Evolutionary conservation across 2,888 invertebrate species (phyloP).

Genomic region (Thecocarcelia acutangulata): DNA sequence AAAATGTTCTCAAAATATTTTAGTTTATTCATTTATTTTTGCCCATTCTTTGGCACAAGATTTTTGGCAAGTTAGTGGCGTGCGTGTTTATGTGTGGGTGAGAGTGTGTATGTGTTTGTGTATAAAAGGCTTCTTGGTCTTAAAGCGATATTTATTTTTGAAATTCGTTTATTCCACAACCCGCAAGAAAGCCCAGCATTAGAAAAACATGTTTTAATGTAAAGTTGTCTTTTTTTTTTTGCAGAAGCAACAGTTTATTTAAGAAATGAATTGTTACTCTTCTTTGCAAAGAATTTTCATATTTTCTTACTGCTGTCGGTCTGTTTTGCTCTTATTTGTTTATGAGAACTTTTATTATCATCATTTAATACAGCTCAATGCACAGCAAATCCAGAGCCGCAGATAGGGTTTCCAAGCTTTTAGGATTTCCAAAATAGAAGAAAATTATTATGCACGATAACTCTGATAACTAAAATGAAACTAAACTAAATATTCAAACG

Average conservation of each 20-base stretch:
- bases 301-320: too few relatives aligned
- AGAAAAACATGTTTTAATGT: too few relatives aligned
- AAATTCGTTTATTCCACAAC: too few relatives aligned
- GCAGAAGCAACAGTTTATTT: constrained; percentile 72
- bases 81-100: not conserved
- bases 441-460: too few relatives aligned
- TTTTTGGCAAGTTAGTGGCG: constrained; percentile 20
- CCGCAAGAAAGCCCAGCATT: too few relatives aligned
- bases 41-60: constrained; percentile 23
- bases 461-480: too few relatives aligned
- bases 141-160: too few relatives aligned
- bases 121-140: not conserved
- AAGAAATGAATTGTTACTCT: constrained; percentile 67
- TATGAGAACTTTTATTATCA: constrained; percentile 67
- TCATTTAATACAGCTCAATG: constrained; percentile 71
- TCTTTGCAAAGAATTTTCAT: constrained; percentile 43
- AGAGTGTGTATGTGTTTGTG: not conserved
- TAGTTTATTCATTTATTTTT: not conserved
- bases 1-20: constrained; percentile 10
- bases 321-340: constrained; percentile 49
- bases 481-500: too few relatives aligned
- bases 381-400: constrained; percentile 70
- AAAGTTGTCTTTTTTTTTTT: not conserved
- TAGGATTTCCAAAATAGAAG: too few relatives aligned
- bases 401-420: too few relatives aligned